Evolutionary conservation across 1,140 invertebrate species (phyloP).

Genomic region (Drosophila erecta): DNA sequence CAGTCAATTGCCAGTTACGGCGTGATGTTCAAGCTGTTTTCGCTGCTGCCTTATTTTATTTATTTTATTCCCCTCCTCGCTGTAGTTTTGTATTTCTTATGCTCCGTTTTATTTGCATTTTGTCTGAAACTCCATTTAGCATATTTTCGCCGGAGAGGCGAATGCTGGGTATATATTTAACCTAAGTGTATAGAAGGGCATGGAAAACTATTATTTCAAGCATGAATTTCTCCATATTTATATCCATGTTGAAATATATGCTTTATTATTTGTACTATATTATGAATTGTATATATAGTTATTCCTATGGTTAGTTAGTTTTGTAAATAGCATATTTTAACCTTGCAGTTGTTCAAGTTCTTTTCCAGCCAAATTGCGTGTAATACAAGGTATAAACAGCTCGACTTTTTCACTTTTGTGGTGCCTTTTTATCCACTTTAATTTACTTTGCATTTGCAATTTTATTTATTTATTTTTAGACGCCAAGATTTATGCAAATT

Average conservation of each 20-base stretch:
- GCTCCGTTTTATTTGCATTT: conserved; percentile 14
- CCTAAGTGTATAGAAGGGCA: too few relatives aligned
- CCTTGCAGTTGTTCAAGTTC: too few relatives aligned
- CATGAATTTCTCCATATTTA: too few relatives aligned
- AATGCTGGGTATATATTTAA: neutral
- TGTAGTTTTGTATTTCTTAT: conserved; percentile 3
- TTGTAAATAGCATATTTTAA: too few relatives aligned
- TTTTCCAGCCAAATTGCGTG: too few relatives aligned
- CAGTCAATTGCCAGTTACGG: conserved; percentile 58
- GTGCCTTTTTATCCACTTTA: conserved; percentile 7
- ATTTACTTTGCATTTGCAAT: conserved; percentile 38
- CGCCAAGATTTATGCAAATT: conserved; percentile 77
- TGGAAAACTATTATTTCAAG: too few relatives aligned
- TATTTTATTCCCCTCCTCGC: conserved; percentile 27
- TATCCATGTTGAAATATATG: too few relatives aligned
- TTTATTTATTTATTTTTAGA: conserved; percentile 71
- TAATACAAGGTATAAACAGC: too few relatives aligned
- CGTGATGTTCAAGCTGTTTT: conserved; percentile 32
- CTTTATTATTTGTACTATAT: too few relatives aligned
- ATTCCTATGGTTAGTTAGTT: too few relatives aligned
- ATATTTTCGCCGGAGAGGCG: conserved; percentile 2
- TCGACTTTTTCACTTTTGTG: neutral
- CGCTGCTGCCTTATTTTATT: conserved; percentile 12
- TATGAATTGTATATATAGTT: too few relatives aligned
- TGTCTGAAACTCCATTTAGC: conserved; percentile 16